These are phyloP conservation scores for Actenoides lindsayi DNA, from an alignment of 2,113 vertebrate species.

Conservation along the genomic window DNA sequence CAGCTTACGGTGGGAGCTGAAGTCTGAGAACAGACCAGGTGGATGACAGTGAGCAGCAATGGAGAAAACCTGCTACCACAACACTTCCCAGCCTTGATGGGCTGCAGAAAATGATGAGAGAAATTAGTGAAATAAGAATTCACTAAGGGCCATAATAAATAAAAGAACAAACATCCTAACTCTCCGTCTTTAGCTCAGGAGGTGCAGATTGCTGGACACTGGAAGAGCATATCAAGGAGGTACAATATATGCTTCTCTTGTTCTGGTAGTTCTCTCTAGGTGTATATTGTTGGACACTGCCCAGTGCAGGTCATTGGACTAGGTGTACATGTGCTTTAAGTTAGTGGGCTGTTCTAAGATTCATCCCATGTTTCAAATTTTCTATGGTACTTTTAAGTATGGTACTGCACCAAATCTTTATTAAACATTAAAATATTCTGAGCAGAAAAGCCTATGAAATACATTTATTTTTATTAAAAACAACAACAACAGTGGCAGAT, in stretches of 20 bases:
- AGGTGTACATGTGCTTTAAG: not conserved
- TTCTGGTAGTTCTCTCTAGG: not conserved
- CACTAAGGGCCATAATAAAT: not conserved
- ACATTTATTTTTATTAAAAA: not conserved
- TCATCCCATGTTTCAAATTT: not conserved
- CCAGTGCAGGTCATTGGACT: not conserved
- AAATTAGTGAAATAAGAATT: not conserved
- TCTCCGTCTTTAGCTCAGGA: not conserved
- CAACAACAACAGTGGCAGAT: not conserved
- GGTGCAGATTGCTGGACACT: not conserved
- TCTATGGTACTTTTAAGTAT: not conserved
- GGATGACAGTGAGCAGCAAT: not conserved
- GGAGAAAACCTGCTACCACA: not conserved
- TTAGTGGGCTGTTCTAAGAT: not conserved
- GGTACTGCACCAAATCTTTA: not conserved
- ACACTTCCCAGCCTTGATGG: not conserved
- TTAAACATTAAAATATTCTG: not conserved
- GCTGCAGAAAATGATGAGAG: not conserved
- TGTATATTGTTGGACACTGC: not conserved
- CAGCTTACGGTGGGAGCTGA: not conserved
- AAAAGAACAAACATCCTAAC: not conserved
- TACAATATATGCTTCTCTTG: not conserved
- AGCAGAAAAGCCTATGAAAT: not conserved
- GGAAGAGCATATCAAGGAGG: not conserved
- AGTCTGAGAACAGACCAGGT: not conserved